Base-by-base conservation (phyloP, 2,888 invertebrate species). In the Chaetoderma sp. region DNA sequence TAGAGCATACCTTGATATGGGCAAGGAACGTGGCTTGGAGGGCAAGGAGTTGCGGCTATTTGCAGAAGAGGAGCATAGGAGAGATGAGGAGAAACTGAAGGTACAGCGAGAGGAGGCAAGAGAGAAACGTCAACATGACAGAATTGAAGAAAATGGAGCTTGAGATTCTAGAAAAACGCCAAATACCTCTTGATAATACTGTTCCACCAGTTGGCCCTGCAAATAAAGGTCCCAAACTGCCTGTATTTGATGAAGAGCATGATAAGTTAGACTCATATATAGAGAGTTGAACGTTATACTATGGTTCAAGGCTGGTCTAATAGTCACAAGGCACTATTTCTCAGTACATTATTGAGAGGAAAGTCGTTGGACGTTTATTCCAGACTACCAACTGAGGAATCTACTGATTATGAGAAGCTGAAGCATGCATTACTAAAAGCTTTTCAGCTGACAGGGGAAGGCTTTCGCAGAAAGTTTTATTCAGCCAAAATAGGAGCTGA, bases 181-280 rank as follows among this genome's bases (percentile, higher is more conserved):
- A n/a, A n/a, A n/a, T n/a, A n/a, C n/a, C n/a, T n/a, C n/a, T n/a
- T n/a, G n/a, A n/a, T n/a, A n/a, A n/a, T n/a, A n/a, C n/a, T n/a
- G n/a, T n/a, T n/a, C n/a, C n/a, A n/a, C n/a, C n/a, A n/a, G n/a
- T n/a, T n/a, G n/a, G n/a, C n/a, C n/a, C n/a, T n/a, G n/a, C n/a
- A n/a, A 13, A 36, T 47, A 47, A 47, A 47, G 21, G 10, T 8
- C 47, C 47, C 21, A 47, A 47, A 18, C 21, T 54, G 13, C 61
- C 54, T 4, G 28, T n/a, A 16, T 54, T 55, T 55, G 61, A 61
- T 25, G 52, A 61, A 25, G 28, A 54, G 23, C 23, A 28, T 4
- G 61, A 61, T 32, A 25, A 61, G 6, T 54, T 61, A 18, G 61
- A 61, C 28, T 18, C 52, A 23, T 61, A 61, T 33, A 8, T n/a